Conservation (phyloP, 2,888 invertebrate species). For the Leucoptera coffeella region DNA sequence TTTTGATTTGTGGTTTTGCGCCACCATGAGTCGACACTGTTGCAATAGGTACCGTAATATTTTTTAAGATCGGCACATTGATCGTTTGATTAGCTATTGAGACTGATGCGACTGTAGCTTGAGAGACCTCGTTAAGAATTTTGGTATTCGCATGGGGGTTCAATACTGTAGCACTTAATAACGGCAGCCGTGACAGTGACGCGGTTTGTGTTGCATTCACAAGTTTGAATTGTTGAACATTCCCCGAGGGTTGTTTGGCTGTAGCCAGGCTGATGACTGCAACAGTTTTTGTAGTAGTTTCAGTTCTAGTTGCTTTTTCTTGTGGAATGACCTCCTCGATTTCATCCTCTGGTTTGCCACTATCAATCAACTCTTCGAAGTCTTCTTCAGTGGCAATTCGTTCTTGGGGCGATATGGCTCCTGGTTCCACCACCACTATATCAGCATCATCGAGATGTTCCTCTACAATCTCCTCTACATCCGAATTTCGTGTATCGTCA, state of each 20-base stretch:
- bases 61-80: conserved; percentile 41
- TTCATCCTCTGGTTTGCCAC: conserved; percentile 52
- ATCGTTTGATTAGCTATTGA: conserved; percentile 48
- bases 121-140: conserved; percentile 49
- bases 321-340: conserved; percentile 16
- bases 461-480: conserved; percentile 24
- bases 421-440: conserved; percentile 57
- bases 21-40: conserved; percentile 17
- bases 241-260: conserved; percentile 29
- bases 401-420: conserved; percentile 56
- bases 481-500: conserved; percentile 44
- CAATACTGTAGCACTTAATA: conserved; percentile 25
- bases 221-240: conserved; percentile 39
- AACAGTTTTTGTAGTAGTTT: conserved; percentile 47
- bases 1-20: conserved; percentile 23
- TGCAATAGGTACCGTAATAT: conserved; percentile 27
- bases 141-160: conserved; percentile 37
- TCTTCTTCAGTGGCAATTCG: conserved; percentile 61
- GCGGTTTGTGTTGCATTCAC: conserved; percentile 22
- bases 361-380: conserved; percentile 60
- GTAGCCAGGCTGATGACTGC: conserved; percentile 45
- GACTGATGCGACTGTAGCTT: conserved; percentile 51
- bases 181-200: conserved; percentile 25
- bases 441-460: conserved; percentile 50
- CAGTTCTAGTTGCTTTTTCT: conserved; percentile 35